Base-by-base conservation (phyloP, 2,888 invertebrate genomes). In the Sesamia inferens region DNA sequence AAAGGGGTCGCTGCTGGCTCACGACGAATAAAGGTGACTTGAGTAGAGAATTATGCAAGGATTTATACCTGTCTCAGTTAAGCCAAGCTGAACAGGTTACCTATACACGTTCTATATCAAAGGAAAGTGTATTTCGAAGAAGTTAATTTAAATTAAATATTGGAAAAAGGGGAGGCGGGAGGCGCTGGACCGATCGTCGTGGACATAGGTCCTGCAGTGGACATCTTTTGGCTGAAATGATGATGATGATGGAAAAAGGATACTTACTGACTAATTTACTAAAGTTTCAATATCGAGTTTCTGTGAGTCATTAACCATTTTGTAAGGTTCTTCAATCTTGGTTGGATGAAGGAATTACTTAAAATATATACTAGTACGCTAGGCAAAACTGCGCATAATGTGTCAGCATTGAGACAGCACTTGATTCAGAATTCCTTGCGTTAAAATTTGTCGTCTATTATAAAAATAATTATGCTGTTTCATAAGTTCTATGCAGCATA, bases 1-100 rank as follows among this genome's bases (percentile, higher is more conserved):
- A 71, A 63, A 47, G 74, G 71, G 68, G 74, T 69, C 79, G 75
- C 73, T 70, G 73, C 75, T 82, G 78, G 63, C 67, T 76, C 67
- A 47, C 71, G 73, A 62, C 58, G 64, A 74, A 78, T 82, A 78
- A 82, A 78, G 51, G 82, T 71, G 58, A 61, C 67, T 73, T 24
- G n/a, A 58, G 39, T 73, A 64, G 59, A 58, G 55, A 54, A 76
- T 85, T 85, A 82, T 82, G 51, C 58, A 57, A 61, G 70, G 57
- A 76, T 83, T 83, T 85, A 74, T 76, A 67, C 58, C 31, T 57
- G 39, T 64, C 58, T 64, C 57, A 57, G 65, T 70, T 67, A 42
- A 51, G 24, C 58, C 24, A 48, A 64, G 48, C 8, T 74, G 59
- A 74, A 65, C 48, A n/a, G n/a, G n/a, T n/a, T n/a, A n/a, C n/a